phyloP scores from a whole-genome alignment of 1,140 invertebrate genomes.

The Lasioglossum baleicum region DNA sequence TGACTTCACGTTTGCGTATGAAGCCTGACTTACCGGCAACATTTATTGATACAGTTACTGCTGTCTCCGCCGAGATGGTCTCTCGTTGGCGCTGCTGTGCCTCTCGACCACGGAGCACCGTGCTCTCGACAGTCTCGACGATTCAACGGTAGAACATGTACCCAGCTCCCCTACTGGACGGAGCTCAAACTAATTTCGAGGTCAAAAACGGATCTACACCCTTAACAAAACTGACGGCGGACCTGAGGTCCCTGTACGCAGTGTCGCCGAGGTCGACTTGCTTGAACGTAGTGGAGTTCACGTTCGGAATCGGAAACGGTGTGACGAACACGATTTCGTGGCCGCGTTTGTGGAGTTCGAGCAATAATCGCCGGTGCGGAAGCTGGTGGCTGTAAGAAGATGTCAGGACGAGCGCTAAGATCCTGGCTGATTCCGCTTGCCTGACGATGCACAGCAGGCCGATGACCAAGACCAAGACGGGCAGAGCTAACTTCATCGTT shows the following conservation, averaged over 20 bases:
- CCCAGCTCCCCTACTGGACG: too few relatives aligned
- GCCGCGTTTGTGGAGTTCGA: slow-evolving; percentile 70
- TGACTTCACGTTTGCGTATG: too few relatives aligned
- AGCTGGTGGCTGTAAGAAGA: slow-evolving; percentile 82
- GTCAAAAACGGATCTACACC: too few relatives aligned
- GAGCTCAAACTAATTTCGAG: too few relatives aligned
- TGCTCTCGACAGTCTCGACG: too few relatives aligned
- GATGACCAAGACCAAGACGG: not conserved
- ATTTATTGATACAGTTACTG: too few relatives aligned
- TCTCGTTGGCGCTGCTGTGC: too few relatives aligned
- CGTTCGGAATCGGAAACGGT: slow-evolving; percentile 63
- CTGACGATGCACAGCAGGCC: not conserved
- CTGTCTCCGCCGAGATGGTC: too few relatives aligned
- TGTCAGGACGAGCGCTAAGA: slow-evolving; percentile 79
- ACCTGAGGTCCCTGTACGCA: not conserved
- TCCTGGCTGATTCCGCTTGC: slow-evolving; percentile 67
- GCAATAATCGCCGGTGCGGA: slow-evolving; percentile 75
- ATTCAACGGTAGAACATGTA: too few relatives aligned
- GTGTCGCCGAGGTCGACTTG: slow-evolving; percentile 49
- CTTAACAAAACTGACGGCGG: too few relatives aligned
- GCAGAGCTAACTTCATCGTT: not conserved
- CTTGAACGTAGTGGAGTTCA: slow-evolving; percentile 57
- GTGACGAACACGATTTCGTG: slow-evolving; percentile 78
- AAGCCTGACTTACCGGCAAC: too few relatives aligned
- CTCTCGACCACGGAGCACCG: too few relatives aligned